Evolutionary conservation across 2,797 vertebrate species (phyloP).

Genomic region (Phyllotis vaccarum): DNA sequence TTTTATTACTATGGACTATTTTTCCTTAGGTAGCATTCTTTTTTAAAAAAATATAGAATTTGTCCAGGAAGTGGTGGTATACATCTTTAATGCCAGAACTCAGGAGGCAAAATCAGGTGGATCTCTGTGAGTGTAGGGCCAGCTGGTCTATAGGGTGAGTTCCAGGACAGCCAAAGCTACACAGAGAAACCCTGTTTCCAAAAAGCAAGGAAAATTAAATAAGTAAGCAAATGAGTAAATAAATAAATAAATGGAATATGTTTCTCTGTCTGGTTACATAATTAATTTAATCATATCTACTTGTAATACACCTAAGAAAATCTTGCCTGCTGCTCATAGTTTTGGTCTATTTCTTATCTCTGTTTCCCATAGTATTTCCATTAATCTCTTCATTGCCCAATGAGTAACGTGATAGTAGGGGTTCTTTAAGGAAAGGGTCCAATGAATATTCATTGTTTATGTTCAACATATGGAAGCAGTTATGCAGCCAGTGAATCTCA

Average conservation of each 20-base stretch:
- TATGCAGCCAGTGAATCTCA: neutral
- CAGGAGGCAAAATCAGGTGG: neutral
- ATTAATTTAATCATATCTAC: neutral
- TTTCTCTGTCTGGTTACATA: constrained; percentile 1
- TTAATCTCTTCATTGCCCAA: neutral
- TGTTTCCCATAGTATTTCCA: neutral
- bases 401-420: neutral
- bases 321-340: neutral
- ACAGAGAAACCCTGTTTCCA: neutral
- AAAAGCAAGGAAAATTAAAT: neutral
- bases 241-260: neutral
- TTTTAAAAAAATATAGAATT: neutral
- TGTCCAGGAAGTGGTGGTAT: neutral
- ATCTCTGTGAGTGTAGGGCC: neutral
- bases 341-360: neutral
- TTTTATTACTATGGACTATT: constrained; percentile 44
- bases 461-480: neutral
- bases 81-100: neutral
- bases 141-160: neutral
- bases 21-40: constrained; percentile 10
- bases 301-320: neutral
- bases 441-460: neutral
- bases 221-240: neutral
- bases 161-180: neutral
- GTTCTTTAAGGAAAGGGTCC: neutral